These are phyloP conservation scores for Timandra comae DNA, from an alignment of 2,888 invertebrate species.

Conservation along the genomic window DNA sequence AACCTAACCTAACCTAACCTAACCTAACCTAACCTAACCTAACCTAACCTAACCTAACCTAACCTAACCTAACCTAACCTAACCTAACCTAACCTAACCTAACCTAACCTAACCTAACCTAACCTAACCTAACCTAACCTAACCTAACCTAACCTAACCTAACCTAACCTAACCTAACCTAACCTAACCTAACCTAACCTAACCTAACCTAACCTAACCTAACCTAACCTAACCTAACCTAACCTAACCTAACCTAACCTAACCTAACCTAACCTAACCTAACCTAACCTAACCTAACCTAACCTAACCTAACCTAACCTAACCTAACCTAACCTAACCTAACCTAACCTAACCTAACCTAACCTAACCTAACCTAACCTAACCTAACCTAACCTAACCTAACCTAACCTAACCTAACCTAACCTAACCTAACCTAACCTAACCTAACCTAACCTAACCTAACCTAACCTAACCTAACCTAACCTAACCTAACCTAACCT, in stretches of 20 bases:
- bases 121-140: constrained; percentile 3
- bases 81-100: constrained; percentile 3
- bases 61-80: constrained; percentile 2
- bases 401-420: too few species aligned
- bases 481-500: constrained; percentile 20
- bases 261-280: constrained; percentile 3
- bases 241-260: constrained; percentile 5
- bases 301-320: constrained; percentile 7
- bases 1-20: constrained; percentile 1
- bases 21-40: constrained; percentile 3
- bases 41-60: constrained; percentile 3
- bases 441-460: too few species aligned
- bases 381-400: too few species aligned
- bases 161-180: constrained; percentile 3
- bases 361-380: too few species aligned
- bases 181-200: constrained; percentile 6
- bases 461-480: constrained; percentile 19
- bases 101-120: constrained; percentile 3
- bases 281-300: constrained; percentile 4
- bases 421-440: too few species aligned
- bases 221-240: constrained; percentile 6
- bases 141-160: constrained; percentile 3
- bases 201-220: constrained; percentile 6
- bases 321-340: constrained; percentile 6
- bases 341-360: constrained; percentile 7